These are phyloP conservation scores for Beroe forskalii DNA, from an alignment of 37 sponge, comb jelly and placozoan species.

Conservation along the genomic window DNA sequence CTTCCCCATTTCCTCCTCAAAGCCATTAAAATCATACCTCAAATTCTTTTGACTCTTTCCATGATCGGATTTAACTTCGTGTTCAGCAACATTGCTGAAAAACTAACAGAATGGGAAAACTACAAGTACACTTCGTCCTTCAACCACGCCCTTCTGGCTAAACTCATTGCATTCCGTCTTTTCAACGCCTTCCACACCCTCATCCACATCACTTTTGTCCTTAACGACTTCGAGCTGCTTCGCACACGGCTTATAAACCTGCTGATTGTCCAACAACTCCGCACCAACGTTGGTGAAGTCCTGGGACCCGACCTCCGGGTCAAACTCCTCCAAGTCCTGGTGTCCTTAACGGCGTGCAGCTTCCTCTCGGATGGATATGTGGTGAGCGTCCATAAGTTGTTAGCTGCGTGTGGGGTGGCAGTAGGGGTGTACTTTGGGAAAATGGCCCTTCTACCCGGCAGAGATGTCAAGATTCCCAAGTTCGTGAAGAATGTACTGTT, in stretches of 20 bases:
- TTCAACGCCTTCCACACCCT: conserved; percentile 41
- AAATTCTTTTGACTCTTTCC: neutral
- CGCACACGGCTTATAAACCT: neutral
- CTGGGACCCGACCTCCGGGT: neutral
- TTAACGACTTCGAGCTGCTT: neutral
- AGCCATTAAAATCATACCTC: neutral
- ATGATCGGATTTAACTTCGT: neutral
- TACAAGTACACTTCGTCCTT: neutral
- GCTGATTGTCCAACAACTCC: neutral
- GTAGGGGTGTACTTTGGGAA: neutral
- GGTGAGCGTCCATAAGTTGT: neutral
- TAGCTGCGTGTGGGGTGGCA: neutral
- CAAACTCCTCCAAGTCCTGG: neutral
- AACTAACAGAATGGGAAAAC: conserved; percentile 4
- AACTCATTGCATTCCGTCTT: neutral
- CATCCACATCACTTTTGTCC: neutral
- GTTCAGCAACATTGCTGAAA: neutral
- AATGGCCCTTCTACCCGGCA: neutral
- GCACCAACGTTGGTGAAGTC: neutral
- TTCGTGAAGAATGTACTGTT: neutral
- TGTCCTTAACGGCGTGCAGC: neutral
- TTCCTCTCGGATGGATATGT: conserved; percentile 2
- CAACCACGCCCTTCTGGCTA: neutral
- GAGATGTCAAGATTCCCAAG: neutral
- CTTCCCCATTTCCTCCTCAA: neutral